Evolutionary conservation across 2,888 invertebrate species (phyloP).

Genomic region (Asteroscopus sphinx): DNA sequence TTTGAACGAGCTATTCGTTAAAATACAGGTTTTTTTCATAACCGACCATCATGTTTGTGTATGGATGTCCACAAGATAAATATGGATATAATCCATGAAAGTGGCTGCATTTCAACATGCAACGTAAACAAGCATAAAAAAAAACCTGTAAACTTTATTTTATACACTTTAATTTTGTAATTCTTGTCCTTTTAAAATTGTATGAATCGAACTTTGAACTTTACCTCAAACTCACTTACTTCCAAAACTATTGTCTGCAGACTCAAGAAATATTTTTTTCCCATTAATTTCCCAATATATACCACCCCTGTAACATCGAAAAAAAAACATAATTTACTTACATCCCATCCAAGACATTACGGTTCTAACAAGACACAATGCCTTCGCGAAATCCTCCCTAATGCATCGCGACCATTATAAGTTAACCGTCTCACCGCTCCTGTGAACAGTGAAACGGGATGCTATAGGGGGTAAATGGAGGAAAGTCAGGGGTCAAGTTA

Average conservation of each 20-base stretch:
- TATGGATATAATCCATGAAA: no score
- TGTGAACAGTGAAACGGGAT: constrained; percentile 2
- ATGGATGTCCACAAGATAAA: no score
- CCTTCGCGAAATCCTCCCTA: constrained; percentile 82
- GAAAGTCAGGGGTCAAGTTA: constrained; percentile 70
- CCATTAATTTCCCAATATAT: constrained; percentile 1
- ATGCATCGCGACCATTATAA: constrained; percentile 63
- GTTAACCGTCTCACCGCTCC: constrained; percentile 60
- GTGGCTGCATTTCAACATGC: no score
- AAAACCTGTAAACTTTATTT: no score
- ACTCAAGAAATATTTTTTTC: neutral
- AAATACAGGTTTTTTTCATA: no score
- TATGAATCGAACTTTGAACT: neutral
- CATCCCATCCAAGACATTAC: constrained; percentile 86
- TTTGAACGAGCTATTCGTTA: no score
- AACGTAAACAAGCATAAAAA: no score
- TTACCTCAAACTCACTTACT: neutral
- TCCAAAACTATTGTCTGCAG: neutral
- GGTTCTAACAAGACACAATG: constrained; percentile 88
- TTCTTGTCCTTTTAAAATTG: no score
- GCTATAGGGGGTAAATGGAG: constrained; percentile 17
- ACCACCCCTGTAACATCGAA: constrained; percentile 61
- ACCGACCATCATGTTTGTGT: no score
- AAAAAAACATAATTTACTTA: constrained; percentile 88
- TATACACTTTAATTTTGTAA: no score